Percentiles rank a stretch among this genome's conserved stretches.
These are phyloP conservation scores for Todus mexicanus DNA, from an alignment of 2,797 vertebrate species.

Conservation along the genomic window DNA sequence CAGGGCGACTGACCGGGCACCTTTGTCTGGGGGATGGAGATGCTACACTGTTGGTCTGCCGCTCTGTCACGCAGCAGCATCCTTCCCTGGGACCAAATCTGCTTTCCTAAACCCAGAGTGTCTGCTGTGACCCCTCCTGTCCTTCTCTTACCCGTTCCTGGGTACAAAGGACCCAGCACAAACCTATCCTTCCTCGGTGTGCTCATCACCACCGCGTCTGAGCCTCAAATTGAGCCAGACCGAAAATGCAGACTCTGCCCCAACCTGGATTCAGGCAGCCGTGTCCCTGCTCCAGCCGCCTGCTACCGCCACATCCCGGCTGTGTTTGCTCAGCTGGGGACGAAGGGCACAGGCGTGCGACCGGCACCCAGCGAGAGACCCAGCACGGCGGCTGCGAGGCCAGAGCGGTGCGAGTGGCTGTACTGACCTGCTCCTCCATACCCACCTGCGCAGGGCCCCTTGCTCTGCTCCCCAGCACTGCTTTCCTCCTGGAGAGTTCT, in stretches of 20 bases:
- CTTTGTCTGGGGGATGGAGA: background rate
- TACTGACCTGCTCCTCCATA: slow-evolving; percentile 36
- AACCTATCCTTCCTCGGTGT: accelerated
- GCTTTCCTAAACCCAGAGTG: background rate
- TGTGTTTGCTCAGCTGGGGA: background rate
- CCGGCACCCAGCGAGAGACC: background rate
- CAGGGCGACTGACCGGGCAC: accelerated
- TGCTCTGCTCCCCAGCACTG: background rate
- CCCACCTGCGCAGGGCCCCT: background rate
- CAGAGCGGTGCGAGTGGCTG: background rate
- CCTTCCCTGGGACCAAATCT: background rate
- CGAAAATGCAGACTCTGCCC: background rate
- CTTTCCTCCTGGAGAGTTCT: background rate
- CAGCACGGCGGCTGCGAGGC: background rate
- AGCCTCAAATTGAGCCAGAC: background rate
- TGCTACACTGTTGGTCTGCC: background rate
- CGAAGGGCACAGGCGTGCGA: background rate
- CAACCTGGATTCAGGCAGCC: background rate
- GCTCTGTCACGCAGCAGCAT: background rate
- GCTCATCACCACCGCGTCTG: background rate
- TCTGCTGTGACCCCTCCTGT: background rate
- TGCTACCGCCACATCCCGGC: background rate
- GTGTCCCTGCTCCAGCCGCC: background rate
- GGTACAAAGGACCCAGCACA: background rate
- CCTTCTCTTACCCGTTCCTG: background rate